Evolutionary conservation across 2,888 invertebrate genomes (phyloP), one percentile per base, ranked within the genome.

Genomic region (Cryptosula pallasiana): DNA sequence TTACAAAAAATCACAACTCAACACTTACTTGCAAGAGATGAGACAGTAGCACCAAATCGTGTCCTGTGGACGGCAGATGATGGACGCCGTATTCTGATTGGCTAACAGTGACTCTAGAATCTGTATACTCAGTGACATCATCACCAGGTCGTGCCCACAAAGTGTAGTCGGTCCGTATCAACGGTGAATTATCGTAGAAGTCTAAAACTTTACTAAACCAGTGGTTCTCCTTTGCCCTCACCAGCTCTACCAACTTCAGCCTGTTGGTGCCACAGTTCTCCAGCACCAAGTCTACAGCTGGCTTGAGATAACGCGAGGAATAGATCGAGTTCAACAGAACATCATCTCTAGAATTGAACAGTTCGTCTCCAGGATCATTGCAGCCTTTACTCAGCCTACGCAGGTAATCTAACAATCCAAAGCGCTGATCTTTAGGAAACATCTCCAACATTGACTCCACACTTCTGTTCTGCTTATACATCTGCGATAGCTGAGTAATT

Each of bases 211-310:
- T 63, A n/a, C 63, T 32, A n/a, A 29, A 63, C 27, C 27, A 63
- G 13, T 27, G 63, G 13, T 27, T 63, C 2, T 27, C 13, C 3
- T 5, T 13, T 13, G 9, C 29, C 16, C 57, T n/a, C 2, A 5
- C 2, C 27, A 90, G 86, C 87, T 95, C 94, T 20, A 88, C 87
- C 23, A 90, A 87, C 84, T 92, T 92, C 25, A 95, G 83, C 80
- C 91, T 91, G 1, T 90, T 83, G 13, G 90, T 88, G 54, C 87
- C 86, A 25, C 89, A 88, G 83, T 95, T 95, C 86, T 95, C 95
- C 45, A 91, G 84, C 29, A 91, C 90, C 13, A 91, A 85, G 82
- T 94, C 93, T 72, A 93, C 81, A 73, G 81, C 80, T 1, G 83
- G 79, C 73, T 84, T 81, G 25, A 86, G 75, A 20, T 78, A 74